Evolutionary conservation across 2,797 vertebrate species (phyloP), one percentile per base, ranked within the genome.

Genomic region (Hephaestus fuliginosus): DNA sequence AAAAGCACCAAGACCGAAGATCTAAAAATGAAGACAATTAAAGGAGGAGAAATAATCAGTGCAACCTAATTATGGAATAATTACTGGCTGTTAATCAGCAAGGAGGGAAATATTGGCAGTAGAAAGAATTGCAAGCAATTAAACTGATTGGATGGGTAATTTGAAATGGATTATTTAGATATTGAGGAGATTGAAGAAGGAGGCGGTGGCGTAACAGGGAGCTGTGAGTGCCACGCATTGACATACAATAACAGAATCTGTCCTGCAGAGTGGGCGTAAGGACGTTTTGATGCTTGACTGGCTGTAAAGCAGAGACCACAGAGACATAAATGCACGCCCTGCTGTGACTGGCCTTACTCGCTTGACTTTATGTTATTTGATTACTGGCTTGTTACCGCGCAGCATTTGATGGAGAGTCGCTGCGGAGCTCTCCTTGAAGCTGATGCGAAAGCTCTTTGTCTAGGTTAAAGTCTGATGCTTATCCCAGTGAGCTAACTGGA

Each of bases 401-500:
- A 1, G 62, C 60, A 30, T 83, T 71, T 61, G 88, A 87, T 63
- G 86, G 88, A 81, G 76, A 82, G 83, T 51, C 80, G 15, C 15
- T 3, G 22, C 1, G 1, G 65, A 60, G 82, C 80, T 67, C 82
- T 82, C 75, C 71, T 79, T 77, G 72, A 73, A 86, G 87, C 84
- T 57, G 86, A 91, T 79, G 81, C 66, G 60, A 86, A 78, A 73
- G 88, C 86, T 90, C 82, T 88, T 90, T 88, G 90, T 91, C 86
- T 85, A 17, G 76, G 86, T 89, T 89, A 77, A 86, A 89, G 88
- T 90, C 89, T 89, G 86, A 90, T 80, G 88, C 84, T 88, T 87
- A 85, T 89, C 87, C 83, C 78, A 18, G 83, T 87, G 90, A 92
- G 88, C 88, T 88, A 94, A 94, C 89, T 56, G 89, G 89, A 92